Conservation (phyloP, 2,797 vertebrate genomes). For the Catharus ustulatus region DNA sequence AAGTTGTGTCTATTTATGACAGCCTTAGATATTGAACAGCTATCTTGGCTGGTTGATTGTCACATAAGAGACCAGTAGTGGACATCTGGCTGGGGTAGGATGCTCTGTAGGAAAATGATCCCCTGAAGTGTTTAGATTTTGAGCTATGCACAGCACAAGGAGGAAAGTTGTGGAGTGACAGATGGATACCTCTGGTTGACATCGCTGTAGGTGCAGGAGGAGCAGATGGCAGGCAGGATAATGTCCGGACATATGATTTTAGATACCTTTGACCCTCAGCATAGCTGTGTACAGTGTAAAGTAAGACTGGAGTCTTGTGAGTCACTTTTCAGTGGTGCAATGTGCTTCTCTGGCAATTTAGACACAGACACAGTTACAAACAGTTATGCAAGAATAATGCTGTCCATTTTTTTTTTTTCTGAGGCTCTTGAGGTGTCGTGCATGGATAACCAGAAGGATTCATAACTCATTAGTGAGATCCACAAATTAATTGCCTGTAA, state of each 20-base stretch:
- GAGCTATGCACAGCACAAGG: neutral
- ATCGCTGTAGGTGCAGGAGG: neutral
- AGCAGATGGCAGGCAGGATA: neutral
- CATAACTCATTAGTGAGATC: neutral
- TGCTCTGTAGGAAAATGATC: neutral
- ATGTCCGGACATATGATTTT: neutral
- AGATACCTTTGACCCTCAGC: neutral
- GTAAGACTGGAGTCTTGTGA: neutral
- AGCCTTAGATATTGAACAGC: neutral
- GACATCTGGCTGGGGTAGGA: neutral
- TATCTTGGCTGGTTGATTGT: neutral
- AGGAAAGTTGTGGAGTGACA: neutral
- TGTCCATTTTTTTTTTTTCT: neutral
- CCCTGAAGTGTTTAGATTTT: neutral
- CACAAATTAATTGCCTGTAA: neutral
- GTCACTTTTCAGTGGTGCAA: neutral
- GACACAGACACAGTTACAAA: neutral
- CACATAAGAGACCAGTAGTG: rapidly evolving
- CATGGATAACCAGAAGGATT: neutral
- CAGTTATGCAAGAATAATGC: neutral
- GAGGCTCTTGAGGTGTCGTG: neutral
- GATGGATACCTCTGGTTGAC: neutral
- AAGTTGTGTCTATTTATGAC: neutral
- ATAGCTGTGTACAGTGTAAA: neutral
- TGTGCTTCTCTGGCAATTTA: neutral